Conservation (phyloP, 2,797 vertebrate species). For the Hoplostethus atlanticus region DNA sequence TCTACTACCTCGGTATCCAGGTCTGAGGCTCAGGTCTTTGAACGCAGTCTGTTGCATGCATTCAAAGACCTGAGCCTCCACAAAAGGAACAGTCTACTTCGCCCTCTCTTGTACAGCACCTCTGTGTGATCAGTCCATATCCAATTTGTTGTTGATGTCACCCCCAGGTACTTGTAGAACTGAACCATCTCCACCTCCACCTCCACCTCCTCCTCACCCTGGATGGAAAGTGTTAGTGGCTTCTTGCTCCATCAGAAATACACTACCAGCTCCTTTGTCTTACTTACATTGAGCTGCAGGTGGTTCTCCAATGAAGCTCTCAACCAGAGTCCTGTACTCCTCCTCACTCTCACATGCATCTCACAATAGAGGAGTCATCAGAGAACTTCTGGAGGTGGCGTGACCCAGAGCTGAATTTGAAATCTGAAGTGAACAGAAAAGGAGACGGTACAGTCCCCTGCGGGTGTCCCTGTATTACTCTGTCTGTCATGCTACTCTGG, state of each 20-base stretch:
- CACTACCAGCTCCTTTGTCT: conserved; percentile 8
- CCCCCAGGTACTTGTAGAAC: not conserved
- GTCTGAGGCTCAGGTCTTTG: too few species aligned
- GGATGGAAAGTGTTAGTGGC: conserved; percentile 14
- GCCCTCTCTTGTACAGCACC: not conserved
- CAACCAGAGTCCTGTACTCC: conserved; percentile 1
- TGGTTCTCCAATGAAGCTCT: conserved; percentile 13
- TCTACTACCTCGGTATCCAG: too few species aligned
- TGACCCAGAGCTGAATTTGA: not conserved
- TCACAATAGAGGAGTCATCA: not conserved
- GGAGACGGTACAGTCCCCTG: not conserved
- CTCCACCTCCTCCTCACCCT: not conserved
- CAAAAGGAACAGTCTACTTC: not conserved
- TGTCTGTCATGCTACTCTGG: not conserved
- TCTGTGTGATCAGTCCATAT: conserved; percentile 7
- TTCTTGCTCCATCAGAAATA: conserved; percentile 14
- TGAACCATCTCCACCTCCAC: conserved; percentile 7
- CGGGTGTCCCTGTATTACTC: not conserved
- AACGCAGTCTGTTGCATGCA: too few species aligned
- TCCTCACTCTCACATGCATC: not conserved
- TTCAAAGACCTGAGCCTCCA: too few species aligned
- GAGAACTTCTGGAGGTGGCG: not conserved
- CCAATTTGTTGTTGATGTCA: not conserved
- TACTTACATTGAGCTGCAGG: not conserved
- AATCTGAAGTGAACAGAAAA: conserved; percentile 15